Base-by-base conservation (phyloP, 2,888 invertebrate genomes). In the Agrotis puta region DNA sequence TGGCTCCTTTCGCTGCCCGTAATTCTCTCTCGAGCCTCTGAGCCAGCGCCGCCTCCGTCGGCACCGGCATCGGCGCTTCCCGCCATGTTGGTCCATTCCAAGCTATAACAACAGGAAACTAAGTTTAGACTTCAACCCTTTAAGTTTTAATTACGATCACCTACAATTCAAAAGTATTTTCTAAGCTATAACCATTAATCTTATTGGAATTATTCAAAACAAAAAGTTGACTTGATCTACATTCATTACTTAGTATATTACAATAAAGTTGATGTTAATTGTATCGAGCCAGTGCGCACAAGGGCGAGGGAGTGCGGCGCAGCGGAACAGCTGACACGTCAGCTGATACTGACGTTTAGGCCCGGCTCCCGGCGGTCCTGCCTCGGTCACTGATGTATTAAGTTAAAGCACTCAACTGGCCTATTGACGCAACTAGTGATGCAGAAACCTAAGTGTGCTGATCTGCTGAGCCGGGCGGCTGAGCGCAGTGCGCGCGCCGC, bases 21-120 rank as follows among this genome's bases (percentile, higher is more conserved):
- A 99, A 94, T 92, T 98, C 98, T 73, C 97, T 96, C 94, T 98
- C 98, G 84, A 98, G 96, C 87, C 98, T 97, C 89, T 97, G 97
- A 64, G 98, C 97, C 91, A 98, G 95, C 87, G 97, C 97, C 91
- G 97, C 96, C 84, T 97, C 96, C 90, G 97, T 96, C 89, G 97
- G 96, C 81, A 96, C 94, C 91, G 96, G 95, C 90, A 92, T 89
- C 89, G 94, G 91, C 82, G 93, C 94, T 78, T 95, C 95, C 84
- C 95, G 91, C 95, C 95, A 95, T 88, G 94, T 92, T 72, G 94
- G 94, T 83, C 94, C 94, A 87, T 89, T 94, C 95, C 95, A 95
- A 70, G 94, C 95, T 95, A 80, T 59, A 90, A 95, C 93, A 94
- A 94, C 69, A 88, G 79, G 91, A 75, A 92, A 74, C 16, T 1